Evolutionary conservation across 2,888 invertebrate species (phyloP).

Genomic region (Cabera pusaria): DNA sequence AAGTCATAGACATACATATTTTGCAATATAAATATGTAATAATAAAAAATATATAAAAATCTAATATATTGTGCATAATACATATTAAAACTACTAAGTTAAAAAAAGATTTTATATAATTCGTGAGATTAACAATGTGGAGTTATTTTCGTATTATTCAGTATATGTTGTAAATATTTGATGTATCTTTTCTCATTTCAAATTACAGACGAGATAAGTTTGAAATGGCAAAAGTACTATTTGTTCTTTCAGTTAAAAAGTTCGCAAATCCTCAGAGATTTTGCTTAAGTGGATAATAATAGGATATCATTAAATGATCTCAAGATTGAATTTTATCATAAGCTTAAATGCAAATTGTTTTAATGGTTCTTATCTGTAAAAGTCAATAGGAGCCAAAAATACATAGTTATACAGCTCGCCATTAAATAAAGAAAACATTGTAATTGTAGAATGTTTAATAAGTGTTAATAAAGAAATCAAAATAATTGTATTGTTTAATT

Average conservation of each 20-base stretch:
- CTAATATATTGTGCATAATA: too few relatives aligned
- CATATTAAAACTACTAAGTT: too few relatives aligned
- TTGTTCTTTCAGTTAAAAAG: constrained; percentile 9
- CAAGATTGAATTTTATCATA: constrained; percentile 47
- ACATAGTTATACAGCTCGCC: constrained; percentile 57
- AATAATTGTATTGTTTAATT: constrained; percentile 28
- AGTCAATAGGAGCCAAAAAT: constrained; percentile 49
- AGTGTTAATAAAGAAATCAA: constrained; percentile 73
- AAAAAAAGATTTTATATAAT: constrained; percentile 60
- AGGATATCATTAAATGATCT: constrained; percentile 54
- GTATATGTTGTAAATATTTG: constrained; percentile 19
- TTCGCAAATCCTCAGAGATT: constrained; percentile 12
- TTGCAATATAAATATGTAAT: constrained; percentile 27
- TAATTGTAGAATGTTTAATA: constrained; percentile 72
- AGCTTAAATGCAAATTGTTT: constrained; percentile 30
- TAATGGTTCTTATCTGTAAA: constrained; percentile 11
- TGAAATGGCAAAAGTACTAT: constrained; percentile 3
- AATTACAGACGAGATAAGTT: constrained; percentile 3
- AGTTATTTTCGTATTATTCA: constrained; percentile 71
- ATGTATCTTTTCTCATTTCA: constrained; percentile 4
- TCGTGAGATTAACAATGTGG: constrained; percentile 67
- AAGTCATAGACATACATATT: constrained; percentile 18
- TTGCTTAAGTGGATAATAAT: constrained; percentile 29
- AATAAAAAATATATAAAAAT: constrained; percentile 33
- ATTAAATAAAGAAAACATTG: constrained; percentile 62